Evolutionary conservation across 2,797 vertebrate genomes (phyloP).

Genomic region (Cirrhinus mrigala): DNA sequence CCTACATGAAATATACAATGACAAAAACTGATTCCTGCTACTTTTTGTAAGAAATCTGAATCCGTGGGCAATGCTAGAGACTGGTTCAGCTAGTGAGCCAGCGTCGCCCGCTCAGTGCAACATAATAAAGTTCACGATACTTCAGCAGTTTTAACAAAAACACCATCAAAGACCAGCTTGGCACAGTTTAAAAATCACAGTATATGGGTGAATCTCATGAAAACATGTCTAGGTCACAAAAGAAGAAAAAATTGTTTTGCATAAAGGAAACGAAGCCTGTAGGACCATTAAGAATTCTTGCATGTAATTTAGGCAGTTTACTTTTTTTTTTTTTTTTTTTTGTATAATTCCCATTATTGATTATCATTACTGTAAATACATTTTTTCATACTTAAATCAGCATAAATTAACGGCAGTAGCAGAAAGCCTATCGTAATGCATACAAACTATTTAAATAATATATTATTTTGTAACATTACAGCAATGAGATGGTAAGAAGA

Average conservation of each 20-base stretch:
- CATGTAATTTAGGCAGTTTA: background rate
- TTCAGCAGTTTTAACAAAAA: constrained; percentile 38
- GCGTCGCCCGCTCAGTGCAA: constrained; percentile 22
- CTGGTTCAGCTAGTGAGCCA: background rate
- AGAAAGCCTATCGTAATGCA: background rate
- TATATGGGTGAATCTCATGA: constrained; percentile 15
- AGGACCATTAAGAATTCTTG: background rate
- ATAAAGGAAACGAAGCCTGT: background rate
- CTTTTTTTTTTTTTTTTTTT: background rate
- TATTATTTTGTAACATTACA: background rate
- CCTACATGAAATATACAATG: constrained; percentile 25
- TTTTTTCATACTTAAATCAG: background rate
- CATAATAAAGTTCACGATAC: constrained; percentile 27
- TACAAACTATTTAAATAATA: background rate
- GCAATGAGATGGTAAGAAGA: background rate
- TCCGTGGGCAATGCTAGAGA: constrained; percentile 12
- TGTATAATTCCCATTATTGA: background rate
- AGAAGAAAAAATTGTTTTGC: background rate
- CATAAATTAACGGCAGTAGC: background rate
- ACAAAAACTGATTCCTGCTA: constrained; percentile 19
- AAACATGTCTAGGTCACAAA: constrained; percentile 29
- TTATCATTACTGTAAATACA: background rate
- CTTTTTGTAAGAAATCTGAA: constrained; percentile 11
- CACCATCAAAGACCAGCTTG: constrained; percentile 26
- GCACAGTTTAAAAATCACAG: constrained; percentile 27